A percentile compares a stretch with the other conserved stretches of the same genome.
phyloP scores from a whole-genome alignment of 2,888 invertebrate species.

The Acrocera orbiculus region DNA sequence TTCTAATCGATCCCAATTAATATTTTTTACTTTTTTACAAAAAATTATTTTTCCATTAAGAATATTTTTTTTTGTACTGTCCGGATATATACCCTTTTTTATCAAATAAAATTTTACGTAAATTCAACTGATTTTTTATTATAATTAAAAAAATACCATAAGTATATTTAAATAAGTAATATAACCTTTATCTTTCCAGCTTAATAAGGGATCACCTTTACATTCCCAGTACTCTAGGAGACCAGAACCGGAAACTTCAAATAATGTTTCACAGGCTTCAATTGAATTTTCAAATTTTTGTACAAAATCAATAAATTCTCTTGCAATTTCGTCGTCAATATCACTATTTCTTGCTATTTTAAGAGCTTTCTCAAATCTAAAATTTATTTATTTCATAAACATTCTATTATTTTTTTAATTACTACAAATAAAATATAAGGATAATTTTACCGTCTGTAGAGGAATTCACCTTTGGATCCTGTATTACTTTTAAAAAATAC shows the following conservation, averaged over 20 bases:
- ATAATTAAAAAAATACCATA: conserved; percentile 33
- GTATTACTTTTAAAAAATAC: conserved; percentile 21
- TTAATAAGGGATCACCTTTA: conserved; percentile 48
- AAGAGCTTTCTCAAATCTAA: conserved; percentile 16
- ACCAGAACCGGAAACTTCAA: conserved; percentile 46
- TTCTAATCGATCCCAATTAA: conserved; percentile 23
- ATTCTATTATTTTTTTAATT: too few relatives aligned
- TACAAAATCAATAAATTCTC: conserved; percentile 41
- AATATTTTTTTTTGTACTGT: not conserved
- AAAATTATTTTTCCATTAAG: too few relatives aligned
- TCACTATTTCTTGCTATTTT: conserved; percentile 20
- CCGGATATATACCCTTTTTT: not conserved
- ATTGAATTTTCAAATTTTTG: conserved; percentile 32
- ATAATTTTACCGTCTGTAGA: too few relatives aligned
- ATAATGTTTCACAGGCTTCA: conserved; percentile 46
- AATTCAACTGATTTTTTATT: too few relatives aligned
- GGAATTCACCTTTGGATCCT: conserved; percentile 24
- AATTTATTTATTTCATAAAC: not conserved
- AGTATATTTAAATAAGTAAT: conserved; percentile 47
- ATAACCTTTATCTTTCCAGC: conserved; percentile 61
- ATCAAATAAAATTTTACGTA: too few relatives aligned
- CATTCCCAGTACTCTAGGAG: conserved; percentile 45
- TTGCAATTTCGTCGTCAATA: conserved; percentile 27
- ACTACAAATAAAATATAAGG: too few relatives aligned
- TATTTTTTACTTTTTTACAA: conserved; percentile 19